Conservation (phyloP, 2,888 invertebrate species). For the Suillia variegata region DNA sequence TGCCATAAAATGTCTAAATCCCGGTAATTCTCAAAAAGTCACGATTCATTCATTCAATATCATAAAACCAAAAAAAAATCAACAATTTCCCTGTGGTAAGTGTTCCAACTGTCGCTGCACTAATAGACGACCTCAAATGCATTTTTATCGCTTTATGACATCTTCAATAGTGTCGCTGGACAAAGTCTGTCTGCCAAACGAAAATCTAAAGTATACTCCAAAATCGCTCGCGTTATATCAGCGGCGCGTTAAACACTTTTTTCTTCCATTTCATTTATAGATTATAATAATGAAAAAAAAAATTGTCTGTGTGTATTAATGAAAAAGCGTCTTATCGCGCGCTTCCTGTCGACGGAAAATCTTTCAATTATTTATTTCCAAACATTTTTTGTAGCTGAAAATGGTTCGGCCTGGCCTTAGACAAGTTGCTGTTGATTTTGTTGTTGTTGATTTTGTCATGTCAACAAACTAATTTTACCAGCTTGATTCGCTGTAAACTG, state of each 20-base stretch:
- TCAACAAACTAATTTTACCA: constrained; percentile 2
- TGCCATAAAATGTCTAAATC: not conserved
- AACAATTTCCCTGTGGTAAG: too few species aligned
- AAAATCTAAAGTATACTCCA: not conserved
- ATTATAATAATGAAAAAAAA: not conserved
- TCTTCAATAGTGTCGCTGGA: not conserved
- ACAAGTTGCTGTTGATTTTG: not conserved
- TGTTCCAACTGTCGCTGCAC: too few species aligned
- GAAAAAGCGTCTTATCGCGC: not conserved
- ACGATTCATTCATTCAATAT: not conserved
- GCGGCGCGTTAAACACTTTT: not conserved
- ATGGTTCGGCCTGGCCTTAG: too few species aligned
- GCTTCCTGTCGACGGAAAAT: not conserved
- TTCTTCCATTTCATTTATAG: too few species aligned
- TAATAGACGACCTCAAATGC: too few species aligned
- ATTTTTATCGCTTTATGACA: constrained; percentile 2
- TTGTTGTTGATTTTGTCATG: constrained; percentile 1
- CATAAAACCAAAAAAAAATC: not conserved
- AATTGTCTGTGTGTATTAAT: too few species aligned
- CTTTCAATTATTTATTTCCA: not conserved
- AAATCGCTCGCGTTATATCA: too few species aligned
- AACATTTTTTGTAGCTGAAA: not conserved
- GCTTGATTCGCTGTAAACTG: too few species aligned
- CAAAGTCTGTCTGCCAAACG: not conserved
- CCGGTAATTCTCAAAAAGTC: not conserved